Evolutionary conservation across 53 echinoderm and acorn worm species (phyloP), one percentile per base, ranked within the genome.

Genomic region (Echinarachnius parma): DNA sequence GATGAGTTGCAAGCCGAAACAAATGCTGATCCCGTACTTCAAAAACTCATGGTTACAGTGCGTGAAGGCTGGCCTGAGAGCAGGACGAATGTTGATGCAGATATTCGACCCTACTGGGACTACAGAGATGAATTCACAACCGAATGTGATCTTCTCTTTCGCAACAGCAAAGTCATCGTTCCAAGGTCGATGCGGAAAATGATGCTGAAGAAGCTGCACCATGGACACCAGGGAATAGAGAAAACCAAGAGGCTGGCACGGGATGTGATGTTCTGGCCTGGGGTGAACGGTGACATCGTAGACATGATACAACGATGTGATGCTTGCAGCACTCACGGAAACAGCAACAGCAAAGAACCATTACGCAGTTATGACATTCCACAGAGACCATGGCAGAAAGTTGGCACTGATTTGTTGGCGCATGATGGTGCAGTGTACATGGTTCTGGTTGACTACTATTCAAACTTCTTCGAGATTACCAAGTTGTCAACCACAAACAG

Each of bases 401-500:
- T 81, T 11, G 62, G 81, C n/a, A 67, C 9, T 25, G 81, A 81
- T 50, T 39, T 72, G 61, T 81, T 72, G 25, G 61, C 34, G 60
- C 34, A 54, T 29, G 66, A 0, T 10, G 31, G 31, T 27, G 25
- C 30, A 27, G 28, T 0, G 18, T 59, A 82, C 33, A 27, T 83
- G 18, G 46, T 76, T 45, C 25, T 83, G 20, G 82, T 91, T 2
- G 86, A 91, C 62, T 91, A 80, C 39, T 87, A 80, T 20, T 80
- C 77, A 2, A 79, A 68, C 75, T 82, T 31, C 50, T 70, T 87
- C 44, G 80, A 91, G 60, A 56, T 91, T 2, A 62, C 66, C 25
- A 80, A 70, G 29, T 18, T 80, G 37, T 34, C 34, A 10, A 60
- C 34, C 54, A 76, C 64, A 4, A 62, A 46, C 9, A 55, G 37